Base-by-base conservation (phyloP, 2,888 invertebrate genomes). In the Drosophila antonietae region DNA sequence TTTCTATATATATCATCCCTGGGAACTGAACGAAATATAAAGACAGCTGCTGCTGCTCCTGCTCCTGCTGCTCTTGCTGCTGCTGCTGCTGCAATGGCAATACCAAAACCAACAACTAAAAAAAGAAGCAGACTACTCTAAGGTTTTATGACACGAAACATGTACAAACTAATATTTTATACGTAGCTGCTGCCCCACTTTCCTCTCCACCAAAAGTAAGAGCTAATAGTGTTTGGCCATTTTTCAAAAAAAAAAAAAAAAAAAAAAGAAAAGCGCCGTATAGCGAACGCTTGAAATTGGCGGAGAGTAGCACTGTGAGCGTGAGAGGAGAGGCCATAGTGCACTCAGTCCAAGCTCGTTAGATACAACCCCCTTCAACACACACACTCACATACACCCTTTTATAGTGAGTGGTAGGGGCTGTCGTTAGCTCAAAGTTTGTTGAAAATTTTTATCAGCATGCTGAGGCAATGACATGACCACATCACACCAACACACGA, bases 221-320 rank as follows among this genome's bases (percentile, higher is more conserved):
- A 78, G 89, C 90, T 90, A 86, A 88, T 88, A 90, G 89, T 78
- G 89, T 75, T 90, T 90, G 89, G 78, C 73, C 75, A 86, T 90
- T 88, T 86, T 90, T 86, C 90, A 88, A 80, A 82, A 81, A 86
- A 73, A 75, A 28, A 28, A 28, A 28, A 28, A 28, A 28, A 20
- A 20, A 2, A 20, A 20, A 20, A 20, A 20, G 20, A 20, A 20
- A 28, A 28, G 71, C 66, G 72, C 49, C 61, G 46, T 35, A 37
- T 37, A 23, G 35, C 23, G 46, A 46, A 20, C 23, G 73, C 59
- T 62, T 28, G 43, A 68, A 72, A 68, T 65, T 75, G 81, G 70
- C 57, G 70, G 41, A 64, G 70, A 67, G 59, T 67, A 55, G 71
- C 65, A 55, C 46, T 44, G 58, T 35, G 49, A 10, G 41, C 8